Evolutionary conservation across 1,140 invertebrate species (phyloP).

Genomic region (Spodoptera litura): DNA sequence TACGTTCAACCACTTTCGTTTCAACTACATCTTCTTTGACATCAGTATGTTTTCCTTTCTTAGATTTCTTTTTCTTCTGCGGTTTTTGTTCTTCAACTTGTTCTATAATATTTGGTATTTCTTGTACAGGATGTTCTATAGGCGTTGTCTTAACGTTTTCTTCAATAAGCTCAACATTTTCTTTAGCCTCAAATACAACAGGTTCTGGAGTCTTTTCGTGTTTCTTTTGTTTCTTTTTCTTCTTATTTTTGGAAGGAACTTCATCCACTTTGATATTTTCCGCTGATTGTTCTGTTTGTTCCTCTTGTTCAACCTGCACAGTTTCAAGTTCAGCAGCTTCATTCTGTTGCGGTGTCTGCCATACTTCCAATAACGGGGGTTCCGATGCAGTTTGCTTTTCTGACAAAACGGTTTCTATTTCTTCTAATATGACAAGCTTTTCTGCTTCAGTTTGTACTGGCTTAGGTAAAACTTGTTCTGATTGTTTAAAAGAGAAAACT

Average conservation of each 20-base stretch:
- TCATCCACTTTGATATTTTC: constrained; percentile 32
- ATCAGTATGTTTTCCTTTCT: constrained; percentile 32
- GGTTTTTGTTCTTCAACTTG: constrained; percentile 50
- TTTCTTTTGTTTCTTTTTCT: constrained; percentile 59
- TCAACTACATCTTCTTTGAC: constrained; percentile 20
- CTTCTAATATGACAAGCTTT: constrained; percentile 1
- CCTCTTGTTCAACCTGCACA: not conserved
- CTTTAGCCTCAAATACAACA: constrained; percentile 33
- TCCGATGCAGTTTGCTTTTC: not conserved
- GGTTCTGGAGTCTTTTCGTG: constrained; percentile 54
- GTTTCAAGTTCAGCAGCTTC: not conserved
- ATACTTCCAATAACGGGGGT: not conserved
- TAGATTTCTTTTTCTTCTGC: constrained; percentile 47
- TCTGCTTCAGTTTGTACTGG: not conserved
- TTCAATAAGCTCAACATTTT: constrained; percentile 29
- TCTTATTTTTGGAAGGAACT: constrained; percentile 52
- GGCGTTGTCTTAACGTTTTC: constrained; percentile 39
- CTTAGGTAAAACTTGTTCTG: not conserved
- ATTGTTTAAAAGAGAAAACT: too few species aligned
- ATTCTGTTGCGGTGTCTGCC: not conserved
- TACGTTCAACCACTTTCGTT: not conserved
- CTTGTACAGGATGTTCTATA: constrained; percentile 39
- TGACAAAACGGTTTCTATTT: not conserved
- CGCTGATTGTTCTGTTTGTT: not conserved
- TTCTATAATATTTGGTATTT: constrained; percentile 48